Conservation (phyloP, 1,140 invertebrate genomes). For the Calosoma granatense region DNA sequence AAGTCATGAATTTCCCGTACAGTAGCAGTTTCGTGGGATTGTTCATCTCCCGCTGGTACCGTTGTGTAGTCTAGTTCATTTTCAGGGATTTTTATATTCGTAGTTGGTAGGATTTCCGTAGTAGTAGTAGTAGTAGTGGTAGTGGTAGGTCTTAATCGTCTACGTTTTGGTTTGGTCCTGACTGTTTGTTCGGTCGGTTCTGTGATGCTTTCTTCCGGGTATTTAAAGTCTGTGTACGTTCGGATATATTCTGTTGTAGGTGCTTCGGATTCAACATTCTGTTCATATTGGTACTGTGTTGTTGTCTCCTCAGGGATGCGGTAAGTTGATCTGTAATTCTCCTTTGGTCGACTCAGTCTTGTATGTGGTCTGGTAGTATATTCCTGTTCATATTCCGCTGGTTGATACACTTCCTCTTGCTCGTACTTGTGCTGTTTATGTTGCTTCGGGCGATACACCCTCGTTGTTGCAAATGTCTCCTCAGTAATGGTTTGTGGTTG, state of each 20-base stretch:
- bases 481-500: not conserved
- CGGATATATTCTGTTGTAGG: not conserved
- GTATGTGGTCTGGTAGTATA: too few relatives aligned
- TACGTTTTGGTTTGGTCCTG: not conserved
- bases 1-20: not conserved
- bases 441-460: too few relatives aligned
- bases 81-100: not conserved
- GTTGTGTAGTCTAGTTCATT: constrained; percentile 1
- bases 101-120: not conserved
- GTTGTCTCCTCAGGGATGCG: not conserved
- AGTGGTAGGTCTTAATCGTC: not conserved
- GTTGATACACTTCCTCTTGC: too few relatives aligned
- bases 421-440: not conserved
- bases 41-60: not conserved
- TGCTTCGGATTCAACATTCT: not conserved
- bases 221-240: not conserved
- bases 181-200: not conserved
- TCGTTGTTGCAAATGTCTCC: not conserved
- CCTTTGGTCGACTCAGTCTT: too few relatives aligned
- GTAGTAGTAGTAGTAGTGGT: not conserved
- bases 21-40: not conserved
- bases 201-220: not conserved
- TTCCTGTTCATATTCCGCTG: too few relatives aligned
- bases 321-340: not conserved
- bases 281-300: not conserved